Percentiles rank a stretch among this genome's conserved stretches.
Conservation (phyloP, 2,113 vertebrate genomes). For the Gallinago paraguaiae region DNA sequence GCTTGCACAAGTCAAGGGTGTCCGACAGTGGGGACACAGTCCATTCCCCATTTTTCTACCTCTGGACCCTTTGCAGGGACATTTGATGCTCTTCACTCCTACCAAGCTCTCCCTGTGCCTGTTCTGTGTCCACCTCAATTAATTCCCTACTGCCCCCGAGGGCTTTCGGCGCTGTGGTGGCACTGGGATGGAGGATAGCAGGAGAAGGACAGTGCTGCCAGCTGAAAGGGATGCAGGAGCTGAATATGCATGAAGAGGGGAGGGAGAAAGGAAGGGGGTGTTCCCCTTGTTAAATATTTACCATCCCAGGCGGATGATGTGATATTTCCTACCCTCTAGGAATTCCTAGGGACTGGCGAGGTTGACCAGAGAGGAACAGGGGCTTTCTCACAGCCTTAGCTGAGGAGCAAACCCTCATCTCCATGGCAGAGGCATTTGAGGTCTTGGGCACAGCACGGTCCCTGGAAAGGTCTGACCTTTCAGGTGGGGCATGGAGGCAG, state of each 20-base stretch:
- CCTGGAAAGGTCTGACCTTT: background rate
- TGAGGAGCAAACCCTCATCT: background rate
- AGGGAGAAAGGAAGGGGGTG: background rate
- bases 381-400: background rate
- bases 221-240: background rate
- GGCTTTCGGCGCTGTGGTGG: background rate
- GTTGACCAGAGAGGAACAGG: background rate
- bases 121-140: background rate
- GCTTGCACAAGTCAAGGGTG: too few species aligned
- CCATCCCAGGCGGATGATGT: background rate
- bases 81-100: background rate
- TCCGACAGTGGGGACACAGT: background rate
- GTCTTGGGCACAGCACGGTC: background rate
- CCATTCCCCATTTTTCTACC: background rate
- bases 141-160: rapidly evolving
- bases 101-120: too few species aligned
- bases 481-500: too few species aligned
- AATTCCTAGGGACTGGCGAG: slow-evolving; percentile 10
- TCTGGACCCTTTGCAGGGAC: background rate
- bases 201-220: background rate
- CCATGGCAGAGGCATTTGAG: background rate
- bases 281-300: slow-evolving; percentile 72
- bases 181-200: background rate
- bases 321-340: slow-evolving; percentile 28
- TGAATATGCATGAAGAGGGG: slow-evolving; percentile 30